Base-by-base conservation (phyloP, 2,797 vertebrate genomes). In the Erpetoichthys calabaricus region DNA sequence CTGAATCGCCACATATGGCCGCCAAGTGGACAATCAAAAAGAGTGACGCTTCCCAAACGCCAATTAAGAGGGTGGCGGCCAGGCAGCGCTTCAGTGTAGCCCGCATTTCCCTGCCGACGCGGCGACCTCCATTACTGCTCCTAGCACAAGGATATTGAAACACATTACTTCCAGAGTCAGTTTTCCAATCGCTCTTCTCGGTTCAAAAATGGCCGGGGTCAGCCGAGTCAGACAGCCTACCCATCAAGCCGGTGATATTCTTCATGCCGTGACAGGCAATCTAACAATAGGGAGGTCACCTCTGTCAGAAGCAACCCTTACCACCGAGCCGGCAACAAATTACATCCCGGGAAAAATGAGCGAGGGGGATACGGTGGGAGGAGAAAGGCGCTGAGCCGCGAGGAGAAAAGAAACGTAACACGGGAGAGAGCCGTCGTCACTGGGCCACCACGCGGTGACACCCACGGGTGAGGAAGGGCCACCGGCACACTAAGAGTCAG, bases 131-230 rank as follows among this genome's bases (percentile, higher is more conserved):
- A 43, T 67, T 66, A 60, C 57, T 43, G 1, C 58, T 8, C 52
- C 72, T 69, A 74, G 68, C 69, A 58, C 64, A 56, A n/a, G 60
- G 70, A 74, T 71, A 70, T 65, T 68, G 68, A 67, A 75, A 75
- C 71, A 63, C 76, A 75, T 65, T 55, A 68, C 71, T 78, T 80
- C 76, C 42, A 7, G 76, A 70, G 66, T 63, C 69, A 62, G 64
- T 59, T 65, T 70, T 8, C 65, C 66, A 56, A 75, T 77, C 70
- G 73, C 66, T 75, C 60, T 41, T 61, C 72, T 42, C 76, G 25
- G 57, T 67, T 49, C 79, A 77, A 80, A 64, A 77, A 72, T 68
- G 60, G 77, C 75, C 68, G 79, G 78, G 80, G 79, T 82, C 80
- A 80, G 66, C 64, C 67, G 72, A 80, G 75, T 73, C 76, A 68